These are phyloP conservation scores for Prunella fulvescens DNA, from an alignment of 2,113 vertebrate species.

Conservation along the genomic window DNA sequence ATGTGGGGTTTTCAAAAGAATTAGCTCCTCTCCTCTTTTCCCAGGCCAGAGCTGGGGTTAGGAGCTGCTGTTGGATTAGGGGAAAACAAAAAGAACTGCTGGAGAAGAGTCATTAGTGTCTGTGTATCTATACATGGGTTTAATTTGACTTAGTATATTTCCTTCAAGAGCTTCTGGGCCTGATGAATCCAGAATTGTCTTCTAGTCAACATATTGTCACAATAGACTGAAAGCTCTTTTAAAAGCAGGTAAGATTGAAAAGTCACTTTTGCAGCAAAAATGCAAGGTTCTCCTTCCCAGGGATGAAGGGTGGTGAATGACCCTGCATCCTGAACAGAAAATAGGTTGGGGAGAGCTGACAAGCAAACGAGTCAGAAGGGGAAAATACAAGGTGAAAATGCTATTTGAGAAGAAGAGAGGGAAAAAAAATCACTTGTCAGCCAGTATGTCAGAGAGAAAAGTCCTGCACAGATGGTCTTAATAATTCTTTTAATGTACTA, in stretches of 20 bases:
- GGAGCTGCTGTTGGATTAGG: neutral
- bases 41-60: neutral
- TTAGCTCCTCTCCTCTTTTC: neutral
- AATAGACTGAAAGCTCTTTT: neutral
- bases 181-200: neutral
- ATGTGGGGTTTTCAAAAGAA: neutral
- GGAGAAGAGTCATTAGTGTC: neutral
- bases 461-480: neutral
- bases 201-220: neutral
- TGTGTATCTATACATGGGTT: neutral
- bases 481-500: conserved; percentile 29
- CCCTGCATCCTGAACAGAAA: neutral
- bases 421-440: neutral
- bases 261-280: neutral
- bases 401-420: neutral
- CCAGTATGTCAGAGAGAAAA: neutral
- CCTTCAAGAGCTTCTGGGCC: neutral
- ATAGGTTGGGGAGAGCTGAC: neutral
- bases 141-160: neutral
- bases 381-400: neutral
- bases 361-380: neutral
- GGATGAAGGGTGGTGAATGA: neutral
- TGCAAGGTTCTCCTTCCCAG: neutral
- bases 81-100: neutral
- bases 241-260: neutral